Base-by-base conservation (phyloP, 2,888 invertebrate genomes). In the Crepidodera aurea region DNA sequence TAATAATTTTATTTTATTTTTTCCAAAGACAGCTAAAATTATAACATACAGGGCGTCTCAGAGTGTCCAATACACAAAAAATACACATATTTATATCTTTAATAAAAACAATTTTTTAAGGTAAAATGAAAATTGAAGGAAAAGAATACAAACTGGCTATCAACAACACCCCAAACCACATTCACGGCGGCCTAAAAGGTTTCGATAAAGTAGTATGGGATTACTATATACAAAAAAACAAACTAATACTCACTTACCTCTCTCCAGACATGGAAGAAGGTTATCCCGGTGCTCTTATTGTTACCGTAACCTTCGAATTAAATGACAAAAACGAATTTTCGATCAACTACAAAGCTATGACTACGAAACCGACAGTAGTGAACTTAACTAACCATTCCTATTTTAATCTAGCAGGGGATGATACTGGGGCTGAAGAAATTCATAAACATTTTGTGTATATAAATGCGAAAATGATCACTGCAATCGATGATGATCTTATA, bases 361-460 rank as follows among this genome's bases (percentile, higher is more conserved):
- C 90, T 1, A 89, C 88, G 3, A 90, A 91, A 75, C 86, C 92
- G 0, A 95, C 95, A 0, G 87, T 91, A 8, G 84, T 97, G 62
- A 96, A 94, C 79, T 81, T 98, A 58, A 94, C 94, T 51, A 93
- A 92, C 78, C 91, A 95, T 75, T 87, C 91, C 0, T 97, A 92
- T 79, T 96, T 97, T 81, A 98, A 98, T 82, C 84, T 98, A 34
- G 93, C 90, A 46, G 96, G 96, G 10, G 93, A 96, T 82, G 90
- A 90, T 75, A 81, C 86, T 8, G 92, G 91, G 1, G 79, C 84
- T 1, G 82, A 83, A 5, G 85, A 85, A 55, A 77, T 92, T 62
- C 86, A 87, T 71, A 88, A 90, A 13, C 93, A 93, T 77, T 81
- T 84, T 18, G 81, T 93, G 34, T 84, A 84, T 18, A 85, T 96